These are phyloP conservation scores for Eupristina koningsbergeri DNA, from an alignment of 1,140 invertebrate species.

Conservation along the genomic window DNA sequence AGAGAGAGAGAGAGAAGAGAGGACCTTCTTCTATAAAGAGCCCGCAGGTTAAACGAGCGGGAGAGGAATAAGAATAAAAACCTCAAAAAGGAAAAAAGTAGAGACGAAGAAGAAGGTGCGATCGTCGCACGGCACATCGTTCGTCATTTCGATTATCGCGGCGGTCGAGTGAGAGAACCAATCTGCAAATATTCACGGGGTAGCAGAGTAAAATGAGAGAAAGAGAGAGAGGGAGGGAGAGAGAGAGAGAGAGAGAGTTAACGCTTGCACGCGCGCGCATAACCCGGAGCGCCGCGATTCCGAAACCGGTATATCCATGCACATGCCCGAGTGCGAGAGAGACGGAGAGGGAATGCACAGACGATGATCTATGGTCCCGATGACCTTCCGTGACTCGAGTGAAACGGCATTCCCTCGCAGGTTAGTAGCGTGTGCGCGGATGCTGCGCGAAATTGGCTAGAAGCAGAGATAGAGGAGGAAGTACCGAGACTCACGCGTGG, in stretches of 20 bases:
- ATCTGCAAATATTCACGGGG: slow-evolving; percentile 18
- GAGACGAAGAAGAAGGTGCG: slow-evolving; percentile 45
- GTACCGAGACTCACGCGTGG: background rate
- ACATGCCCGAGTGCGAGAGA: background rate
- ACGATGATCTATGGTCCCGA: slow-evolving; percentile 57
- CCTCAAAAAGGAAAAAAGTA: background rate
- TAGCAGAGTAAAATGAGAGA: background rate
- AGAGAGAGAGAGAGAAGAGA: background rate
- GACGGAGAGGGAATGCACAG: slow-evolving; percentile 12
- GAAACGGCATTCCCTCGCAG: slow-evolving; percentile 55
- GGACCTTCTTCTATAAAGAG: slow-evolving; percentile 16
- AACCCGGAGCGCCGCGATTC: slow-evolving; percentile 46
- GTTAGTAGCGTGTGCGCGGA: slow-evolving; percentile 57
- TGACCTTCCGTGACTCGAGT: slow-evolving; percentile 59
- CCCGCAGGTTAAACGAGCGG: slow-evolving; percentile 36
- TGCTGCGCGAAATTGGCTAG: slow-evolving; percentile 67
- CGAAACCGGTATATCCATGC: slow-evolving; percentile 48
- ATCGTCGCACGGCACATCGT: slow-evolving; percentile 46
- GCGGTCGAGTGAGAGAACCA: slow-evolving; percentile 20
- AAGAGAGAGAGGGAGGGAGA: background rate
- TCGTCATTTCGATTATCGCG: slow-evolving; percentile 46
- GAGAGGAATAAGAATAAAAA: slow-evolving; percentile 10
- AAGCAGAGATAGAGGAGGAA: slow-evolving; percentile 23
- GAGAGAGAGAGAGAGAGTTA: background rate
- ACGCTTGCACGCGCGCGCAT: background rate